Evolutionary conservation across 2,888 invertebrate genomes (phyloP).

Genomic region (Amblyjoppa fuscipennis): DNA sequence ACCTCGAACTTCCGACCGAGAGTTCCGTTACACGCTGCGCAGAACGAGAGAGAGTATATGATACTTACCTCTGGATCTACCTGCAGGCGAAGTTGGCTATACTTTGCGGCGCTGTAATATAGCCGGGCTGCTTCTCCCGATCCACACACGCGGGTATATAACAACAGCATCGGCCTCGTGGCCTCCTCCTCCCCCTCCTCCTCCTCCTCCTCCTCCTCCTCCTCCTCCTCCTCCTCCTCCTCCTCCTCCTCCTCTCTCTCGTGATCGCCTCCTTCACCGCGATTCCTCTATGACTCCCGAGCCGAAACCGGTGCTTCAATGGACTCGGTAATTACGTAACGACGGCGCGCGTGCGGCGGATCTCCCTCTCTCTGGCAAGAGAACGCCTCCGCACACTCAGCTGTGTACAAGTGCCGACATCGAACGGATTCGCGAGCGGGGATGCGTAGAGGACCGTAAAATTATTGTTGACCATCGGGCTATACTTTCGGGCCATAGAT

Average conservation of each 20-base stretch:
- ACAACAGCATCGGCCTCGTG: slow-evolving; percentile 49
- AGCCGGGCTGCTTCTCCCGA: slow-evolving; percentile 37
- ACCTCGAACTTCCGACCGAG: slow-evolving; percentile 72
- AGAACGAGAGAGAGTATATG: slow-evolving; percentile 41
- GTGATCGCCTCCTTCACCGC: slow-evolving; percentile 31
- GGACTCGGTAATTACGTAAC: slow-evolving; percentile 69
- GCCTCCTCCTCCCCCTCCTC: slow-evolving; percentile 30
- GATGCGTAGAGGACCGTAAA: slow-evolving; percentile 17
- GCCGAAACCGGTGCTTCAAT: slow-evolving; percentile 64
- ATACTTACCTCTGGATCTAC: slow-evolving; percentile 31
- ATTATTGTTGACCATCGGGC: neutral
- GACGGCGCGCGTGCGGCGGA: slow-evolving; percentile 56
- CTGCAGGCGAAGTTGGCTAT: slow-evolving; percentile 45
- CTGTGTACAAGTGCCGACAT: neutral
- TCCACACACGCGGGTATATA: slow-evolving; percentile 43
- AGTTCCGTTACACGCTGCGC: slow-evolving; percentile 70
- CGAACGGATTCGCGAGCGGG: neutral
- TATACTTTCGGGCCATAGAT: neutral
- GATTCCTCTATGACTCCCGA: slow-evolving; percentile 55
- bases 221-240: slow-evolving; percentile 21
- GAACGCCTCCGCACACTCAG: slow-evolving; percentile 9
- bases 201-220: neutral
- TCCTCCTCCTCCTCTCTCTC: slow-evolving; percentile 9
- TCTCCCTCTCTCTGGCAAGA: slow-evolving; percentile 46
- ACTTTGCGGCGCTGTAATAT: slow-evolving; percentile 16